Conservation (phyloP, 1,140 invertebrate species). For the Apocrypta bakeri region DNA sequence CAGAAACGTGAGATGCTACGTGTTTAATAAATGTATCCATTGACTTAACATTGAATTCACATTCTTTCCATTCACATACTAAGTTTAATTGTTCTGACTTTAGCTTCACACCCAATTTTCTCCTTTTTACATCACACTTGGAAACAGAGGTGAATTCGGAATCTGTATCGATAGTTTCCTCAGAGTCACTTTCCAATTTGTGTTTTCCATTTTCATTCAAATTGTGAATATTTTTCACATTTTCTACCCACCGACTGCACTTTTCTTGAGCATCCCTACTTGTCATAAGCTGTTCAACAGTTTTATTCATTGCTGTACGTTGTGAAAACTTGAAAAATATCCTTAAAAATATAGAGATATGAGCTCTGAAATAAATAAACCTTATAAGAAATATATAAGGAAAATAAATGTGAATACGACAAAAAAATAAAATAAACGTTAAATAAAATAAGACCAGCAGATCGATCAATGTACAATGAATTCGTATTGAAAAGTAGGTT, state of each 20-base stretch:
- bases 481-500: no score
- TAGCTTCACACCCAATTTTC: slow-evolving; percentile 57
- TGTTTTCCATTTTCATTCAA: slow-evolving; percentile 41
- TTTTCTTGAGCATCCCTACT: slow-evolving; percentile 64
- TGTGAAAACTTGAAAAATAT: not conserved
- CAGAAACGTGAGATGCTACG: slow-evolving; percentile 65
- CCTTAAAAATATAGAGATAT: not conserved
- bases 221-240: slow-evolving; percentile 54
- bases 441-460: no score
- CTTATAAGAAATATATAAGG: not conserved
- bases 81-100: slow-evolving; percentile 66
- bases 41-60: slow-evolving; percentile 56
- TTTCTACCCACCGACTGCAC: slow-evolving; percentile 67
- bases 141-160: slow-evolving; percentile 72
- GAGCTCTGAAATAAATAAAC: not conserved
- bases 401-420: no score
- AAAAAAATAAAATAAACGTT: not conserved
- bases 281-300: slow-evolving; percentile 56
- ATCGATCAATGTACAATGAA: no score
- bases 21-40: slow-evolving; percentile 66
- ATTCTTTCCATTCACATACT: slow-evolving; percentile 68
- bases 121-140: slow-evolving; percentile 67
- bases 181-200: slow-evolving; percentile 58
- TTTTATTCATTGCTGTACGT: slow-evolving; percentile 51
- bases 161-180: slow-evolving; percentile 66